Base-by-base conservation (phyloP, 2,888 invertebrate species). In the Hydraecia micacea region DNA sequence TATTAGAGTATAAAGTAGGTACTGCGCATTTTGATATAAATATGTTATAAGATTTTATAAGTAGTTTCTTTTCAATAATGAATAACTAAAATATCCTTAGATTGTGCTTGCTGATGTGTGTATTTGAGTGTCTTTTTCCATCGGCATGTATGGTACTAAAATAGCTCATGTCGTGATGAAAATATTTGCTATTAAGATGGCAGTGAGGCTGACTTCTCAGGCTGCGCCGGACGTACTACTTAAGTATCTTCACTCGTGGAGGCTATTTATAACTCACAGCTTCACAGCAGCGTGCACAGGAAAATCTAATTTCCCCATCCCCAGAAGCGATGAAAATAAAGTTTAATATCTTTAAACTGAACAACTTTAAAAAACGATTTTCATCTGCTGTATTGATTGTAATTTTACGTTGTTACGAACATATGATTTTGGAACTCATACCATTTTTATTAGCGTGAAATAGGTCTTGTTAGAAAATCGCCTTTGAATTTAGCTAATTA, bases 261-360 rank as follows among this genome's bases (percentile, higher is more conserved):
- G 21, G 65, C 21, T 75, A 28, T 63, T 77, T 52, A 42, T 76
- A 77, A 58, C 18, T 21, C 32, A 7, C 32, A 55, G n/a, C 5
- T 76, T 52, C 15, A 18, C 18, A 32, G 32, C 9, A 15, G 21
- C 32, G 18, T 42, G n/a, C 42, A 39, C 13, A 25, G 25, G 13
- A 63, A 46, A 42, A 15, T 18, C 3, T 18, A 25, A 28, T 46
- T 66, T 49, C 25, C 18, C 49, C 4, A 25, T 46, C 2, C 1
- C 32, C 9, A 13, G 28, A 25, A 49, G 36, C 1, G 9, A 28
- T 52, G 9, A 39, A 21, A 70, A 28, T 49, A 11, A n/a, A 32
- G 21, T 25, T 25, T 28, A 3, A 32, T 32, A 9, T 62, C 1
- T 62, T 4, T 18, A 28, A 8, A 18, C 3, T 62, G 28, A 36